Evolutionary conservation across 2,113 vertebrate genomes (phyloP).

Genomic region (Corapipo altera): DNA sequence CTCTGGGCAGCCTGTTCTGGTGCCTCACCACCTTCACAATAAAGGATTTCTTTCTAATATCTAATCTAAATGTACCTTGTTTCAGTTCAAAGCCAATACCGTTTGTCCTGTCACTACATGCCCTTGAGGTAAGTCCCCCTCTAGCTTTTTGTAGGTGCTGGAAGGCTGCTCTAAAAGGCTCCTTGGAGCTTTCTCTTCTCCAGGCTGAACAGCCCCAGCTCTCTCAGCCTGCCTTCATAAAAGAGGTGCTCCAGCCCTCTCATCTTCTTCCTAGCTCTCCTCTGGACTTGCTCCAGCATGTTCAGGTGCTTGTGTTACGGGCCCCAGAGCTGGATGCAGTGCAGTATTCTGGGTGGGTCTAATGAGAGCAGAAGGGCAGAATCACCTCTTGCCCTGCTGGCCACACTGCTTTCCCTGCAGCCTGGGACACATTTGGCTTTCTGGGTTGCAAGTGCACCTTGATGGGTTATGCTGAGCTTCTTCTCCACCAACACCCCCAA

Average conservation of each 20-base stretch:
- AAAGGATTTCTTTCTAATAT: neutral
- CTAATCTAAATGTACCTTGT: neutral
- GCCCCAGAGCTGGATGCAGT: neutral
- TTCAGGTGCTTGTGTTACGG: neutral
- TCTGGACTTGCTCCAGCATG: neutral
- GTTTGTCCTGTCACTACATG: neutral
- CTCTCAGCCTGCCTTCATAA: neutral
- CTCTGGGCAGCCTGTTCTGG: neutral
- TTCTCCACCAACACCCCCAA: neutral
- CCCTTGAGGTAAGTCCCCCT: neutral
- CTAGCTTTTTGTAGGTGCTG: neutral
- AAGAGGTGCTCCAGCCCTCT: neutral
- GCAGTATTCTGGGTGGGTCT: neutral
- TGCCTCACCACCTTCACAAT: neutral
- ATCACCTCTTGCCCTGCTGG: fast-evolving
- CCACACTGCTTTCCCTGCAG: fast-evolving
- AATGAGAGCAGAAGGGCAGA: neutral
- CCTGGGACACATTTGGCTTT: fast-evolving
- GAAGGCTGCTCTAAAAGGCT: neutral
- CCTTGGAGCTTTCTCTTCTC: neutral
- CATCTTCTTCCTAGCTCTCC: neutral
- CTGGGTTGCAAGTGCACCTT: neutral
- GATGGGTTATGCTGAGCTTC: neutral
- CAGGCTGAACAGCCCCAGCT: neutral
- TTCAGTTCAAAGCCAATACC: neutral